A percentile compares a stretch with the other conserved stretches of the same genome.
phyloP scores from a whole-genome alignment of 1,140 invertebrate species.

The Drosophila watanabei region DNA sequence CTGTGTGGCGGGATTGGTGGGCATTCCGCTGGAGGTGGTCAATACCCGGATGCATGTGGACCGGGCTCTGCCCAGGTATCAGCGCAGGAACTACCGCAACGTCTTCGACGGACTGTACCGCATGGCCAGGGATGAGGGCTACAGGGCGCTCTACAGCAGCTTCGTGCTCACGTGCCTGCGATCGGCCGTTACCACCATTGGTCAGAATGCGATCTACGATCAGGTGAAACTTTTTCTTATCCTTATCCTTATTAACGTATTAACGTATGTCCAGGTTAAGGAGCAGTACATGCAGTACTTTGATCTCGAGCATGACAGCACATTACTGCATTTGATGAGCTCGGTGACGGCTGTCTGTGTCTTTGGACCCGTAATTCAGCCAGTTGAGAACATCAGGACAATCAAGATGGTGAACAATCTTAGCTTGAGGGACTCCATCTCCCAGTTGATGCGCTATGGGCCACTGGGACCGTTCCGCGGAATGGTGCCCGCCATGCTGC shows the following conservation, averaged over 20 bases:
- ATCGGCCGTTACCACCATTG: constrained; percentile 26
- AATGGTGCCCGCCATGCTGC: constrained; percentile 38
- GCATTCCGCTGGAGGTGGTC: constrained; percentile 60
- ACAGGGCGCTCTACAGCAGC: constrained; percentile 41
- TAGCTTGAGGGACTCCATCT: background rate
- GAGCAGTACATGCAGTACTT: constrained; percentile 12
- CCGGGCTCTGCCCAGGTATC: constrained; percentile 9
- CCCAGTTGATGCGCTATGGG: constrained; percentile 47
- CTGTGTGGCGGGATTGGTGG: constrained; percentile 25
- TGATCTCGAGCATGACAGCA: constrained; percentile 31
- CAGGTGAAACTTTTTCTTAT: constrained; percentile 28
- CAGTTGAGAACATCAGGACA: constrained; percentile 58
- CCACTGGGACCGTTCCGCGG: constrained; percentile 55
- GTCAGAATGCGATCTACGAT: constrained; percentile 64
- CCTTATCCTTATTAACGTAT: background rate
- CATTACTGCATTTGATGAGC: constrained; percentile 47
- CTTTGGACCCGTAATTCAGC: constrained; percentile 53
- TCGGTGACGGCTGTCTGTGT: constrained; percentile 42
- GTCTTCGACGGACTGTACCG: constrained; percentile 51
- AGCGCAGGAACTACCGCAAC: constrained; percentile 39
- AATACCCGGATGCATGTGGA: constrained; percentile 67
- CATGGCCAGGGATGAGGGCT: constrained; percentile 40
- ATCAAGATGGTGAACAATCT: constrained; percentile 35
- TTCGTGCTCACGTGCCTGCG: constrained; percentile 3
- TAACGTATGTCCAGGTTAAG: constrained; percentile 26